phyloP scores from a whole-genome alignment of 2,113 vertebrate genomes.

The Gymnocephalus cernua region DNA sequence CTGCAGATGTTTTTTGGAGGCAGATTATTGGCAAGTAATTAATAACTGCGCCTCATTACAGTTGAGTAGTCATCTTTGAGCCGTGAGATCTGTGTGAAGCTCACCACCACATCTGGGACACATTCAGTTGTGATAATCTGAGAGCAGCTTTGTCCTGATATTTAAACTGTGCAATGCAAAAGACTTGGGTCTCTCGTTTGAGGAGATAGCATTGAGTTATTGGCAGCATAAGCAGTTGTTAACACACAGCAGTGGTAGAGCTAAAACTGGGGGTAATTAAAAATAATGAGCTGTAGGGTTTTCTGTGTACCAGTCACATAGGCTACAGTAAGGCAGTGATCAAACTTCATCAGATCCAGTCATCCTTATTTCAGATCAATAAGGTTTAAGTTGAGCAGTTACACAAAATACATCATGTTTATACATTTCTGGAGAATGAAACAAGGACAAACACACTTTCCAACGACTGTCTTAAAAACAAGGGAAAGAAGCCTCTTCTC shows the following conservation, averaged over 20 bases:
- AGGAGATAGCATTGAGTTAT: constrained; percentile 20
- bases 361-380: constrained; percentile 41
- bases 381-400: constrained; percentile 15
- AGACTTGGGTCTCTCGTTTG: constrained; percentile 14
- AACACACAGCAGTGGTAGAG: not conserved
- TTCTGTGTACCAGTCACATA: constrained; percentile 24
- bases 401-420: constrained; percentile 10
- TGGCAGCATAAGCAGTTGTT: constrained; percentile 17
- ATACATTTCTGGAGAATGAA: not conserved
- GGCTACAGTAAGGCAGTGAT: constrained; percentile 16
- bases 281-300: constrained; percentile 50
- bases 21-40: constrained; percentile 60
- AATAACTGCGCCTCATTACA: constrained; percentile 52
- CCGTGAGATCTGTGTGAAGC: constrained; percentile 27
- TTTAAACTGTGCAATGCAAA: constrained; percentile 43
- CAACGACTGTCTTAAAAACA: constrained; percentile 8
- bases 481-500: not conserved
- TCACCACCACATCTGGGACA: constrained; percentile 43
- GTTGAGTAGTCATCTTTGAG: constrained; percentile 35
- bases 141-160: constrained; percentile 27
- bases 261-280: constrained; percentile 56
- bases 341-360: constrained; percentile 21
- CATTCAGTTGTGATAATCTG: constrained; percentile 14
- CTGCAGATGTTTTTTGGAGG: constrained; percentile 50
- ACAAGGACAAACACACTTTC: not conserved